Evolutionary conservation across 1,140 invertebrate genomes (phyloP), one percentile per base, ranked within the genome.

Genomic region (Drosophila obscura): DNA sequence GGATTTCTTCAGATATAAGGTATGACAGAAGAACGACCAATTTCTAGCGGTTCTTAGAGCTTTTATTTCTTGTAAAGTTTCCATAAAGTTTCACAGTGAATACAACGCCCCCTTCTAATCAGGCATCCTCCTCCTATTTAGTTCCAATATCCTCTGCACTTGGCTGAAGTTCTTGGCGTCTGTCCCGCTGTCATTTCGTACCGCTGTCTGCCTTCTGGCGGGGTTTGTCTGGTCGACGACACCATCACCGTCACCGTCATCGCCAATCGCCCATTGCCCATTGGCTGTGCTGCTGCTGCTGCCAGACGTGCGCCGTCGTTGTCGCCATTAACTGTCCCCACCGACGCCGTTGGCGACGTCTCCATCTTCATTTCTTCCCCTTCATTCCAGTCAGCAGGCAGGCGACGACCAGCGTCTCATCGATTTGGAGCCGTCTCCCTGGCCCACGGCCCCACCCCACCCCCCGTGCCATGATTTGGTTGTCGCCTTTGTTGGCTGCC

Each of bases 211-310:
- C 35, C 61, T 67, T 49, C 49, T 61, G 62, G 46, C 46, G 57
- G 52, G 58, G 65, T 69, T 43, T 66, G 80, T 84, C 80, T 79
- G 80, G 80, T 84, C 77, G 81, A 85, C 81, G 77, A 85, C 81
- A 73, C 64, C 74, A 24, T 7, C 41, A 68, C 53, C 63, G 59
- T 41, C 51, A 49, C 35, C 66, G 68, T 68, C 68, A 53, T 53
- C 31, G 51, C 51, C 11, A 19, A 9, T 11, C 11, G 35, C 11
- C 11, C 35, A 39, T 39, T 39, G 35, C 35, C 35, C 35, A 39
- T 13, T 39, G 35, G 4, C 11, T 39, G 31, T 35, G 7, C 28
- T 31, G 28, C 7, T 31, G 31, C 31, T 11, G 52, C 66, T 69
- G 68, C 67, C 77, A 85, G 77, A 85, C 77, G 73, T 77, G 73